Evolutionary conservation across 2,113 vertebrate genomes (phyloP), one percentile per base, ranked within the genome.

Genomic region (Eptatretus burgeri): DNA sequence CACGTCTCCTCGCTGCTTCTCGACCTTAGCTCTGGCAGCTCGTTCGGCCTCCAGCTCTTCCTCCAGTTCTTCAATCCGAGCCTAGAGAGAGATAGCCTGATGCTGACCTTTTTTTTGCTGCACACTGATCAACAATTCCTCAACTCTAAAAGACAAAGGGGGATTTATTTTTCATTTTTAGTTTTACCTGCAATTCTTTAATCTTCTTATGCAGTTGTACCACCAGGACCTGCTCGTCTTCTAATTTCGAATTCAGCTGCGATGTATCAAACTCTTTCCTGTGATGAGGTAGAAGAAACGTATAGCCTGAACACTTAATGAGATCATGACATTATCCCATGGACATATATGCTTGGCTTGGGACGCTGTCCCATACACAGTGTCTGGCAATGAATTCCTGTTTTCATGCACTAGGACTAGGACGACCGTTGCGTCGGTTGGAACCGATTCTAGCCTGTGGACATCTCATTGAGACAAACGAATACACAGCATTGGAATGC

Each of bases 201-300:
- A 88, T 83, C 72, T 82, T 91, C 73, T 93, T 93, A 72, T 91
- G 82, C 66, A 91, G 75, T 69, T 93, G 86, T 19, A 69, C 73
- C 62, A 74, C 77, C 18, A 82, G 64, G 19, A 79, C 75, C 70
- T 85, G 82, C 64, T 85, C 84, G 13, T 93, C 84, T 70, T 89
- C 84, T 65, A 86, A 75, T 66, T 79, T 78, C 52, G 81, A 74
- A 69, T 73, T 82, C 64, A 85, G 71, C 5, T 79, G 80, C 66
- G 76, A 86, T 64, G 82, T 75, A 71, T 94, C 84, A 50, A 83
- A 86, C 66, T 93, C 86, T 66, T 91, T 93, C 71, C 86, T 93
- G 71, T 27, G 27, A 41, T 41, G 27, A 41, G 3, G 7, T 41
- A 7, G 27, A 41, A 41, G 27, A 41, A 41, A 41, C 27, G 7